Evolutionary conservation across 2,113 vertebrate species (phyloP).

Genomic region (Larimichthys polyactis): DNA sequence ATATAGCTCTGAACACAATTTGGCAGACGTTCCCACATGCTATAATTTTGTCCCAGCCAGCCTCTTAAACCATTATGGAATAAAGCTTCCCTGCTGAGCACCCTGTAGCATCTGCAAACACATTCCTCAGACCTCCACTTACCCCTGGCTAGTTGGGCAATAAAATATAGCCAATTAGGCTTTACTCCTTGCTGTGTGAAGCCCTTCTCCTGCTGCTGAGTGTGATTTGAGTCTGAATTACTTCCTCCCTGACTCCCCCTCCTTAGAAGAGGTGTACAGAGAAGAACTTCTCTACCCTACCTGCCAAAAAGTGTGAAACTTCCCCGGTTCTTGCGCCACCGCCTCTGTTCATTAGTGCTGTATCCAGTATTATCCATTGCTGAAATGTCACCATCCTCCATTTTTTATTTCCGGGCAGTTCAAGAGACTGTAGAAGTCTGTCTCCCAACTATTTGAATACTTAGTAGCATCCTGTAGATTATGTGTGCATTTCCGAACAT

Average conservation of each 20-base stretch:
- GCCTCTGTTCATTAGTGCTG: constrained; percentile 32
- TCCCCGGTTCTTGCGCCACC: neutral
- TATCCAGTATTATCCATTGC: neutral
- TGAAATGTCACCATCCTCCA: neutral
- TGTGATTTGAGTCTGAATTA: constrained; percentile 72
- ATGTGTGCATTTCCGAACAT: neutral
- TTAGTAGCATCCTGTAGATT: neutral
- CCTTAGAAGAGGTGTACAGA: constrained; percentile 45
- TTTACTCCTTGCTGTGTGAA: constrained; percentile 66
- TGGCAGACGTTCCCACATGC: constrained; percentile 33
- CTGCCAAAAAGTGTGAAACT: constrained; percentile 39
- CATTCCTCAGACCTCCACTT: constrained; percentile 69
- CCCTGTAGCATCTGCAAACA: constrained; percentile 70
- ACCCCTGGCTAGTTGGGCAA: constrained; percentile 62
- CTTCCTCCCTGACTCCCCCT: constrained; percentile 59
- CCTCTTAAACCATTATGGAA: constrained; percentile 53
- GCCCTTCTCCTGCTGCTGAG: constrained; percentile 63
- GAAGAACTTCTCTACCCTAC: constrained; percentile 19
- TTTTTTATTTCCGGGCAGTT: neutral
- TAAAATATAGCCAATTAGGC: constrained; percentile 76
- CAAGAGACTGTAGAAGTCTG: neutral
- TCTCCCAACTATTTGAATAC: neutral
- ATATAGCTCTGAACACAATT: constrained; percentile 37
- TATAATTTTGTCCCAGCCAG: constrained; percentile 50
- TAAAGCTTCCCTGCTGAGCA: constrained; percentile 53